Conservation (phyloP, 1,140 invertebrate species). For the Drosophila watanabei region DNA sequence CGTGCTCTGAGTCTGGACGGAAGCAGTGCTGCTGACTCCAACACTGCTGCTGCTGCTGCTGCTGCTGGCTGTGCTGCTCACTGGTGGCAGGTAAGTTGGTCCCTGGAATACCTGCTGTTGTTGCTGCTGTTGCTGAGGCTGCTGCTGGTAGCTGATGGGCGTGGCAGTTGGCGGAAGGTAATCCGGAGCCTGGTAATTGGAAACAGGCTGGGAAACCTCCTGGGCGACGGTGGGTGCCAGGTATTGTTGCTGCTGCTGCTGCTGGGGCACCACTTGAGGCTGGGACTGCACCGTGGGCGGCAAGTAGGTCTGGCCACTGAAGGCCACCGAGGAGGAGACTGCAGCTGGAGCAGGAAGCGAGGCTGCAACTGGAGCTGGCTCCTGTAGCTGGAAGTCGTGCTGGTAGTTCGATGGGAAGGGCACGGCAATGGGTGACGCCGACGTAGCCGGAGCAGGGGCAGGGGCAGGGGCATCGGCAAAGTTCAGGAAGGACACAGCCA, state of each 20-base stretch:
- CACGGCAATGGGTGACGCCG: conserved; percentile 38
- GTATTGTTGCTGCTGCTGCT: conserved; percentile 35
- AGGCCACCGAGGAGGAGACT: conserved; percentile 10
- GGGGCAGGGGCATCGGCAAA: conserved; percentile 54
- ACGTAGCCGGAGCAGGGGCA: conserved; percentile 12
- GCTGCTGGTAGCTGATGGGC: conserved; percentile 27
- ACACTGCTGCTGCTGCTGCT: conserved; percentile 6
- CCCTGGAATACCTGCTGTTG: conserved; percentile 35
- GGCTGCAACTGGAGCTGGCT: conserved; percentile 1
- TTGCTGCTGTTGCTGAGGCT: conserved; percentile 23
- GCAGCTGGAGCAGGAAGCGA: neutral
- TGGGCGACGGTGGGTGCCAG: conserved; percentile 19
- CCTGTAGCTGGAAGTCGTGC: conserved; percentile 67
- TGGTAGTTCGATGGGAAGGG: conserved; percentile 76
- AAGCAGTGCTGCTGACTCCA: conserved; percentile 1
- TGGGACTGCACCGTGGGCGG: conserved; percentile 48
- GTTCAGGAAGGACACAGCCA: conserved; percentile 65
- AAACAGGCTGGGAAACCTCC: conserved; percentile 26
- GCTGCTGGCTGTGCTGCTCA: conserved; percentile 7
- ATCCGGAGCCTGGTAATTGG: conserved; percentile 57
- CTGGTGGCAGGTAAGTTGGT: conserved; percentile 40
- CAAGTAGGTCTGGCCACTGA: conserved; percentile 41
- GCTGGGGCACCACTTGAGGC: neutral
- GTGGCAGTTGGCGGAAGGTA: conserved; percentile 57
- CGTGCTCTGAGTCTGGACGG: conserved; percentile 1